These are phyloP conservation scores for Apogon talboti DNA, from an alignment of 2,797 vertebrate species.

Conservation along the genomic window DNA sequence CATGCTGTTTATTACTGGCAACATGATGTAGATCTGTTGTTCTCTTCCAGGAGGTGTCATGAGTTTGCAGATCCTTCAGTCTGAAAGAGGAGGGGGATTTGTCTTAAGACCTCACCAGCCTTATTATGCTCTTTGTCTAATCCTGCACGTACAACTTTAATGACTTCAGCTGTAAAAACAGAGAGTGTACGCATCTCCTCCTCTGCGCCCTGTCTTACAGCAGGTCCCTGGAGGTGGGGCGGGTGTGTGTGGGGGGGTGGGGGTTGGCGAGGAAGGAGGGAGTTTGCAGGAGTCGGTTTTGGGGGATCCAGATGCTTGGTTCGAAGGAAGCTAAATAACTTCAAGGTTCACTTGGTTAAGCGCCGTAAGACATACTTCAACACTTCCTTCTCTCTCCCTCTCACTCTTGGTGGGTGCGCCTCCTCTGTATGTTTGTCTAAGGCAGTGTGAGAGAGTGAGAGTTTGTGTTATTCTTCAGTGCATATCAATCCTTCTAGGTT, in stretches of 20 bases:
- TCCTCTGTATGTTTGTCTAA: conserved; percentile 75
- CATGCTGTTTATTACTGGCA: conserved; percentile 14
- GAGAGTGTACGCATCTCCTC: conserved; percentile 58
- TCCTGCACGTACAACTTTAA: conserved; percentile 61
- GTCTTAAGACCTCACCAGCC: conserved; percentile 18
- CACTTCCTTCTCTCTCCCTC: conserved; percentile 67
- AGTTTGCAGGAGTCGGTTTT: conserved; percentile 32
- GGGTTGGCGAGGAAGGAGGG: conserved; percentile 28
- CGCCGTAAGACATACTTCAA: conserved; percentile 75
- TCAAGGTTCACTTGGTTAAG: conserved; percentile 76
- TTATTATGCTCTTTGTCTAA: conserved; percentile 49
- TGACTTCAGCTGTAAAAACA: conserved; percentile 80
- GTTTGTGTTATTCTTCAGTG: conserved; percentile 73
- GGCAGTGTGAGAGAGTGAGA: conserved; percentile 73
- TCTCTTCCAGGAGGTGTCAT: conserved; percentile 10
- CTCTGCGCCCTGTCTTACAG: conserved; percentile 54
- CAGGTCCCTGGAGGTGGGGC: conserved; percentile 54
- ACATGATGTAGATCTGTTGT: background rate
- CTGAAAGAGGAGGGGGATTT: background rate
- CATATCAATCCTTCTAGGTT: conserved; percentile 61
- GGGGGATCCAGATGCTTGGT: conserved; percentile 69
- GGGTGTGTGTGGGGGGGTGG: too few species aligned
- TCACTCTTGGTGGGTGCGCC: conserved; percentile 55
- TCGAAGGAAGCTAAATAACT: conserved; percentile 78
- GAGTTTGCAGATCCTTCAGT: conserved; percentile 39